A percentile compares a stretch with the other conserved stretches of the same genome.
Conservation (phyloP, 2,113 vertebrate genomes). For the Pseudonaja textilis region DNA sequence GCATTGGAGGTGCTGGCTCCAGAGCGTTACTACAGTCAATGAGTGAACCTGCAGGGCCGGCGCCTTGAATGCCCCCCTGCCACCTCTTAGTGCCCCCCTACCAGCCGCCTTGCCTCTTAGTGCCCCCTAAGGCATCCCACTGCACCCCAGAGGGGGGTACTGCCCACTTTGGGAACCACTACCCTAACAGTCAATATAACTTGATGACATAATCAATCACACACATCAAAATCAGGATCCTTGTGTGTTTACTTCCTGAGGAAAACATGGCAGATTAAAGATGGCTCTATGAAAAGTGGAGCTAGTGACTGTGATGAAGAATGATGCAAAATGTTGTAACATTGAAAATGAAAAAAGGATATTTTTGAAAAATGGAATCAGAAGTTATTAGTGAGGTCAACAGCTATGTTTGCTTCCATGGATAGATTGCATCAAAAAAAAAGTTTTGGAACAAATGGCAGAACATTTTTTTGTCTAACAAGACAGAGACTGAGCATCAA, state of each 20-base stretch:
- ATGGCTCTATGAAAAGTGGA: not conserved
- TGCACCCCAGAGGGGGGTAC: no score
- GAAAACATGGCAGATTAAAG: not conserved
- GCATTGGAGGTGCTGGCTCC: no score
- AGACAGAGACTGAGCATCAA: not conserved
- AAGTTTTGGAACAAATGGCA: not conserved
- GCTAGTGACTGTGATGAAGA: not conserved
- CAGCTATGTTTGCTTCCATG: not conserved
- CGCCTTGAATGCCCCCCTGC: no score
- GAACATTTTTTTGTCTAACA: not conserved
- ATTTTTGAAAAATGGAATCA: not conserved
- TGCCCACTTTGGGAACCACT: no score
- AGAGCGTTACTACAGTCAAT: no score
- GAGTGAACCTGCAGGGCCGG: no score
- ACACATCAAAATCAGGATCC: not conserved
- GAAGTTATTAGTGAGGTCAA: not conserved
- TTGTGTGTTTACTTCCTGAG: not conserved
- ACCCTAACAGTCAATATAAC: not conserved
- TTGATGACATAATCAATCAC: not conserved
- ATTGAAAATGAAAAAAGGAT: not conserved
- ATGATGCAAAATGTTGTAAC: no score
- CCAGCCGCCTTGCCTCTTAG: no score
- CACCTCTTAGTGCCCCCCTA: no score
- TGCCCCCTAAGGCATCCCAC: no score
- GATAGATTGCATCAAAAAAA: not conserved